Base-by-base conservation (phyloP, 2,888 invertebrate species). In the Hirtodrosophila alboralis region DNA sequence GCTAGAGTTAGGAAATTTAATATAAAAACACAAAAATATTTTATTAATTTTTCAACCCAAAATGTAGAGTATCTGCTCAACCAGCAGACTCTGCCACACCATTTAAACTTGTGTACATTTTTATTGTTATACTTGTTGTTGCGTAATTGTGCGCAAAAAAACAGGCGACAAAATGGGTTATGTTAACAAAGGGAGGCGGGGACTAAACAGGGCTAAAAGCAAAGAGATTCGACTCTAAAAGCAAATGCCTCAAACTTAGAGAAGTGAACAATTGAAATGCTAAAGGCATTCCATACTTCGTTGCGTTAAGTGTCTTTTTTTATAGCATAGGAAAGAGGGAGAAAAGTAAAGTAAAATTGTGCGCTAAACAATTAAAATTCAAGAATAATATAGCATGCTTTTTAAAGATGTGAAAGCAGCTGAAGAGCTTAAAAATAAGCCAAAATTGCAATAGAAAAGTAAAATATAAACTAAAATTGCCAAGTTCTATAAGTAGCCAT, bases 91-190 rank as follows among this genome's bases (percentile, higher is more conserved):
- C 28, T 13, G 8, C 7, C 2, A 6, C 23, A 23, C 14, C 8
- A 8, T 10, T 26, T n/a, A 5, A 8, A n/a, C 10, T 13, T 64
- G 5, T 8, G 13, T 38, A 10, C 34, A n/a, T 28, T 34, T 33
- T 69, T 43, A 38, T 68, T 68, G 54, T 62, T 62, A 51, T 62
- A 48, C 52, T 86, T 79, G 64, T 79, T 84, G 75, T 73, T 86
- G 85, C 57, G 86, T 79, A 86, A 79, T 79, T 79, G 86, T 79
- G 79, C 86, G 78, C 74, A 81, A 59, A 60, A 5, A 63, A 76
- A 62, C 37, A 37, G 69, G 70, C 69, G 70, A 69, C 70, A 44
- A 62, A 69, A 75, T 75, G 69, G 69, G 69, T 69, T 69, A 62
- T 69, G 70, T 54, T 54, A 28, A 34, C 48, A 13, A 7, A 9